Base-by-base conservation (phyloP, 2,888 invertebrate genomes). In the Euzophera pinguis region DNA sequence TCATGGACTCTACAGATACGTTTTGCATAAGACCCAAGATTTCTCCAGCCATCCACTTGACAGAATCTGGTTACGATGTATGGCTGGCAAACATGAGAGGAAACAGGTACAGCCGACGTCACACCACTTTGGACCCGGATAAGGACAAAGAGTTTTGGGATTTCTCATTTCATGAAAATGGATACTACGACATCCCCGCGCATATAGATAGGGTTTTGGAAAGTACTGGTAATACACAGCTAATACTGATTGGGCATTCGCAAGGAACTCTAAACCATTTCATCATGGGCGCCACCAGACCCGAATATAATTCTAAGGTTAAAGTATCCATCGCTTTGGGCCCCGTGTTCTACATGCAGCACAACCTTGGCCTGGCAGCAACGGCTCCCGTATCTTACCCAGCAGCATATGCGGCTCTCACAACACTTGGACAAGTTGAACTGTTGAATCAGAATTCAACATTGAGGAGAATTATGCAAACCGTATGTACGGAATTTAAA, bases 51-150 rank as follows among this genome's bases (percentile, higher is more conserved):
- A 13, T 43, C 9, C 9, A 43, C 9, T 29, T 43, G 13, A 43
- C 29, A 6, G 29, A 43, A 29, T 27, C 43, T 13, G 43, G 43
- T n/a, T 43, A 43, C 29, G 43, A 43, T 8, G 43, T 43, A 1
- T 43, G 43, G 43, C 43, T 43, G 3, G 43, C 7, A 5, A 43
- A 43, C 29, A 12, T 7, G 27, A 43, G 43, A 29, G 43, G 43
- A 27, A 43, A 43, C 13, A 22, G 13, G 13, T 43, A 43, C 43
- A 29, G 43, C 43, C 12, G 43, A n/a, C 43, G 29, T n/a, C 43
- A 43, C 13, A 8, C 29, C 29, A 13, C 12, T 1, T 1, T 27
- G 6, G 13, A 43, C 9, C 29, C 43, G 10, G 43, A 43, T 12
- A 8, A 7, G 1, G 43, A 43, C 29, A 29, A 22, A 43, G 1